Evolutionary conservation across 2,113 vertebrate species (phyloP), one percentile per base, ranked within the genome.

Genomic region (Donacobius atricapilla): DNA sequence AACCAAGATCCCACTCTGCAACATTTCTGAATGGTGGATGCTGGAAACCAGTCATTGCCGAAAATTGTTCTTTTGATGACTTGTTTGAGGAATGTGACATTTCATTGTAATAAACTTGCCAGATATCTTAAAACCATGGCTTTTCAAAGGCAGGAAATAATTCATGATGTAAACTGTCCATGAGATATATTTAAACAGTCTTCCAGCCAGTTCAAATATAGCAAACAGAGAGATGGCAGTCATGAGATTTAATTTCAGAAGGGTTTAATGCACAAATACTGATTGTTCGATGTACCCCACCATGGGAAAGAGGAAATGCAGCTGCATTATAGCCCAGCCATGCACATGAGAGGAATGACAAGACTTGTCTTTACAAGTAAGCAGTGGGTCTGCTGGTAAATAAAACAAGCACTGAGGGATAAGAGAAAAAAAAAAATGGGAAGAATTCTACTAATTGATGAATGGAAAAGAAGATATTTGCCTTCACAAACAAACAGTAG

Each of bases 61-160:
- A 92, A 95, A 95, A 85, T 33, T 86, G 42, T 75, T 89, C 76
- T 90, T 94, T 78, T 87, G 79, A 90, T 70, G 63, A 54, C 78
- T 86, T 63, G 47, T 53, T 81, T 81, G 72, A 93, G 39, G 71
- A 94, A 92, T 39, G 21, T 71, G 77, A 94, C n/a, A 40, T 87
- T 87, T 69, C 50, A 64, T 57, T 72, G 83, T 19, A 91, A 92
- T 83, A 95, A 95, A 85, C 63, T 87, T 93, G 77, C n/a, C 72
- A 94, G 78, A 57, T 79, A 87, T 25, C 61, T 92, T 77, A 35
- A 94, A 96, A 77, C 44, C 69, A 50, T 2, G 6, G 64, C 35
- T 93, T 93, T 94, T 93, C 40, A 51, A 92, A 87, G 75, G 71
- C 78, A 94, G 93, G 90, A 96, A 95, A 91, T 72, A 87, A 95